Base-by-base conservation (phyloP, 2,888 invertebrate species). In the Acanthococcus lagerstroemiae region DNA sequence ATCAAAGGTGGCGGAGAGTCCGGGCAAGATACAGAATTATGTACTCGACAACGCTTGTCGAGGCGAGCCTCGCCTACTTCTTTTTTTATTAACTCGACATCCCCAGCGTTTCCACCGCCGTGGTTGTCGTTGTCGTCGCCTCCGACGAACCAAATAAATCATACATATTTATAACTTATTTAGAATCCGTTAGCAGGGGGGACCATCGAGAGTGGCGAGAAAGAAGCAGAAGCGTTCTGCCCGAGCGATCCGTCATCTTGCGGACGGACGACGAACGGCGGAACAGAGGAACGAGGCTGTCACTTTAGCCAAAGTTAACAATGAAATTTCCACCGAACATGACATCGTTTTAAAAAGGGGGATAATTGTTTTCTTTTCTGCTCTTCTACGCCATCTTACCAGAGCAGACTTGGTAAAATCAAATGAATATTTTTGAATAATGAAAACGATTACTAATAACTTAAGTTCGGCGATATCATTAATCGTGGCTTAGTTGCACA, bases 91-190 rank as follows among this genome's bases (percentile, higher is more conserved):
- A 22, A 6, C 26, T 22, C 55, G 6, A n/a, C n/a, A n/a, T n/a
- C n/a, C n/a, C 30, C 22, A 9, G 37, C 22, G 9, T 21, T 48
- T 19, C 12, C 37, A 37, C 37, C 12, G 15, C 46, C 19, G n/a
- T n/a, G n/a, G 4, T 45, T 22, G 21, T 52, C 24, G 3, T 22
- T 22, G 9, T 52, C 22, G 7, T 52, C 46, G 48, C 48, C 15
- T 25, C 46, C 12, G 4, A 26, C 21, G 50, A 22, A 52, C 48
- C 46, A 61, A 61, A 52, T 50, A 61, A 61, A 61, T 61, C 61
- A 61, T 61, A 61, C 61, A 61, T 61, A 61, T 61, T 61, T 61
- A 61, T 61, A 61, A 61, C 61, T 61, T 61, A 61, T 61, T 61
- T 61, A 61, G 27, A 22, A n/a, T n/a, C 30, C 21, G 5, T 12